Conservation (phyloP, 2,888 invertebrate species). For the Exocentrus adspersus region DNA sequence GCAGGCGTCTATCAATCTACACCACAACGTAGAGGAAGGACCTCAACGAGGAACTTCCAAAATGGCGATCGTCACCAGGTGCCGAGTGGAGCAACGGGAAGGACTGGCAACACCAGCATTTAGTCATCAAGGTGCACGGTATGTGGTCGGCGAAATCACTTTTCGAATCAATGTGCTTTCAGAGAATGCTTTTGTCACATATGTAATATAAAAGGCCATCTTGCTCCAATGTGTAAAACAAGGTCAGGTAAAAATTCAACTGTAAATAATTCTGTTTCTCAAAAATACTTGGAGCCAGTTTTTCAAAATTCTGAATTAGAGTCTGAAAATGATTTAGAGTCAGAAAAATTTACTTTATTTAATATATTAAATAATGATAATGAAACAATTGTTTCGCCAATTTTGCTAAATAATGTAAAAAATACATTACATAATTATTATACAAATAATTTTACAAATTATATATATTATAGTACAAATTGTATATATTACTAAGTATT, state of each 20-base stretch:
- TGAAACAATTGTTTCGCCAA: not conserved
- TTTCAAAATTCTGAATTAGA: not conserved
- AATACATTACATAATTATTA: not conserved
- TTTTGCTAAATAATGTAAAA: not conserved
- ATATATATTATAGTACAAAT: too few relatives aligned
- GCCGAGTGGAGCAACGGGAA: too few relatives aligned
- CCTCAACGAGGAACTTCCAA: too few relatives aligned
- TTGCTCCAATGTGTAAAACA: slow-evolving; percentile 18
- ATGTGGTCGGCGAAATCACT: slow-evolving; percentile 9
- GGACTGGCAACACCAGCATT: too few relatives aligned
- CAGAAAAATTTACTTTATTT: not conserved
- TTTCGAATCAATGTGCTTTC: slow-evolving; percentile 9
- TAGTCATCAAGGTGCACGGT: slow-evolving; percentile 5
- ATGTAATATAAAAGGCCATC: slow-evolving; percentile 15
- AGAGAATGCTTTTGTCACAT: not conserved
- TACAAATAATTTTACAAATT: not conserved
- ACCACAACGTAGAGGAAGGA: too few relatives aligned
- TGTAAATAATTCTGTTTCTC: not conserved
- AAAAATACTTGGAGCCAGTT: not conserved
- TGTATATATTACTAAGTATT: too few relatives aligned
- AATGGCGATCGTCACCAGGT: too few relatives aligned
- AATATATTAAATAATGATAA: not conserved
- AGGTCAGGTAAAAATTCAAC: not conserved
- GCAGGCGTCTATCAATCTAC: too few relatives aligned
- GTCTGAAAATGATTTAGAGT: not conserved